Conservation (phyloP, 2,113 vertebrate genomes). For the Fregetta grallaria region DNA sequence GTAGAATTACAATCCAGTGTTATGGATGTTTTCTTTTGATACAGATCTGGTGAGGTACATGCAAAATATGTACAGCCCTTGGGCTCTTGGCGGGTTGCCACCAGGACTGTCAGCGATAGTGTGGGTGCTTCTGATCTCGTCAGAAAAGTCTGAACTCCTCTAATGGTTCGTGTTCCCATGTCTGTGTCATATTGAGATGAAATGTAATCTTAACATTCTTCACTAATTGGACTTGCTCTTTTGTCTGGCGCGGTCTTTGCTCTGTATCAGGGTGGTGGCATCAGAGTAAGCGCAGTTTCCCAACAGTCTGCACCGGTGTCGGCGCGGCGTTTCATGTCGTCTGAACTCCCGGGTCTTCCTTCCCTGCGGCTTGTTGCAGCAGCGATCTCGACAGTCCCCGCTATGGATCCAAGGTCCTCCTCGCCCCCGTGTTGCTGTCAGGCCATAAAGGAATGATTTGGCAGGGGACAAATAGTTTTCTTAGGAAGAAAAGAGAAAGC, state of each 20-base stretch:
- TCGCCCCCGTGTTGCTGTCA: fast-evolving
- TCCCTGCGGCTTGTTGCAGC: neutral
- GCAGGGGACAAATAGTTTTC: neutral
- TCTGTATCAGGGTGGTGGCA: neutral
- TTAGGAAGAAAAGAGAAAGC: neutral
- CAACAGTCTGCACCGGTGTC: fast-evolving
- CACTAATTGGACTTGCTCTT: neutral
- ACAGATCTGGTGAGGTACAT: conserved; percentile 30
- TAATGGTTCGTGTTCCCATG: neutral
- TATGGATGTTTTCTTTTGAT: conserved; percentile 54
- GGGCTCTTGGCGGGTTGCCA: conserved; percentile 10
- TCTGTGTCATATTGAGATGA: conserved; percentile 1
- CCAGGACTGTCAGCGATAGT: neutral
- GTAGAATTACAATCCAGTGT: conserved; percentile 32
- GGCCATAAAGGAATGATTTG: neutral
- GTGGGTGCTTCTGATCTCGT: neutral
- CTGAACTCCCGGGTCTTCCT: neutral
- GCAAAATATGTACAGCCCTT: conserved; percentile 25
- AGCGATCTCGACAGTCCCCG: fast-evolving
- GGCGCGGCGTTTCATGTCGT: fast-evolving
- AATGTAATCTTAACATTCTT: neutral
- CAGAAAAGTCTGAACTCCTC: neutral
- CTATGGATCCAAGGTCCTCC: fast-evolving
- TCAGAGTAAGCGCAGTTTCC: neutral
- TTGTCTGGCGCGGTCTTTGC: neutral